phyloP scores from a whole-genome alignment of 2,113 vertebrate species.

The Megatriorchis doriae region DNA sequence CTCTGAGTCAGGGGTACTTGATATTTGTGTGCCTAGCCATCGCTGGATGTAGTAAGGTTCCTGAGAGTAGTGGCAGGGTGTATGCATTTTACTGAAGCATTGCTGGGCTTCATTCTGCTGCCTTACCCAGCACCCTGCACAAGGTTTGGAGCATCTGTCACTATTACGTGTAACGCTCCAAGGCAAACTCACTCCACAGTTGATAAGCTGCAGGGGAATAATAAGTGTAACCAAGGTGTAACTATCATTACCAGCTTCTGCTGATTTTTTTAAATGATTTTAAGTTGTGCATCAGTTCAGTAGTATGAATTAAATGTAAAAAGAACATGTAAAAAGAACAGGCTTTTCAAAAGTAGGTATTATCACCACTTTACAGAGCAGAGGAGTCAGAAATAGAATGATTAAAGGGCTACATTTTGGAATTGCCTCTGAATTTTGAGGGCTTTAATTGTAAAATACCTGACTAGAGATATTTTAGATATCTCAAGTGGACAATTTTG shows the following conservation, averaged over 20 bases:
- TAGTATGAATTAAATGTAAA: not conserved
- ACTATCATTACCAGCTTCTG: not conserved
- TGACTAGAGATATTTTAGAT: not conserved
- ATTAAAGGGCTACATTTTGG: not conserved
- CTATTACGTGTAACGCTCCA: not conserved
- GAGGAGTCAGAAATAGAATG: not conserved
- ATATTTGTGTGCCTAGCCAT: not conserved
- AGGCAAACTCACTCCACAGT: not conserved
- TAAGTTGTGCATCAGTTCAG: not conserved
- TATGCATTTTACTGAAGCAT: not conserved
- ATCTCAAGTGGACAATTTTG: not conserved
- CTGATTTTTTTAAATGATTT: not conserved
- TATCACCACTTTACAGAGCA: not conserved
- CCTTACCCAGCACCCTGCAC: not conserved
- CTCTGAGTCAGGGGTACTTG: not conserved
- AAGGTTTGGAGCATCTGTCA: not conserved
- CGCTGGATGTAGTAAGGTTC: not conserved
- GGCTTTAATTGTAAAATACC: not conserved
- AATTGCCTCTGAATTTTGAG: not conserved
- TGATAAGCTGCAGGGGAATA: not conserved
- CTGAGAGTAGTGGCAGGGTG: not conserved
- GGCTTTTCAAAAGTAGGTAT: not conserved
- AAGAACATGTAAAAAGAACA: not conserved
- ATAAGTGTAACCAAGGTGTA: not conserved
- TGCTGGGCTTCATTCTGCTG: not conserved